These are phyloP conservation scores for Eupithecia pulchellata DNA, from an alignment of 2,888 invertebrate genomes.

Conservation along the genomic window DNA sequence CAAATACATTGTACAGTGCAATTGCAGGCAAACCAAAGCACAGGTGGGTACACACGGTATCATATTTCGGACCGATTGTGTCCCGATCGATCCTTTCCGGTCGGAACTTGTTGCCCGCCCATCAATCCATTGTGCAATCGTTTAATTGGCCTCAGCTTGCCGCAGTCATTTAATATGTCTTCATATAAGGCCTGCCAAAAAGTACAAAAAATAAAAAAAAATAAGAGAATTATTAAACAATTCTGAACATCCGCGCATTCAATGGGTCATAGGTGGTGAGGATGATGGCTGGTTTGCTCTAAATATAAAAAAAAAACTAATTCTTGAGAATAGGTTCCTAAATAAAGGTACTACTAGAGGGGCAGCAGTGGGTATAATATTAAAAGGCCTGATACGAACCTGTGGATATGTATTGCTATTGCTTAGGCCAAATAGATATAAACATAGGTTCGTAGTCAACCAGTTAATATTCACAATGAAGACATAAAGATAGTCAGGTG, in stretches of 20 bases:
- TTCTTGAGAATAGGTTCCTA: too few species aligned
- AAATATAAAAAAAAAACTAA: not conserved
- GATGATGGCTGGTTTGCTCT: conserved; percentile 16
- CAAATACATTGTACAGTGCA: conserved; percentile 11
- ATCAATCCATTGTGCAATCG: conserved; percentile 67
- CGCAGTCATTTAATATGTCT: conserved; percentile 80
- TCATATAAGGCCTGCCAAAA: conserved; percentile 67
- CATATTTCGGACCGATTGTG: conserved; percentile 71
- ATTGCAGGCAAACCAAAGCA: conserved; percentile 36
- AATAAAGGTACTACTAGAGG: too few species aligned
- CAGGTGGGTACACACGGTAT: conserved; percentile 76
- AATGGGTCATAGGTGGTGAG: conserved; percentile 38
- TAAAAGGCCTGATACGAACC: too few species aligned
- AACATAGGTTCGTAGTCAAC: too few species aligned
- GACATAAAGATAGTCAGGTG: too few species aligned
- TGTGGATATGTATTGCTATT: too few species aligned
- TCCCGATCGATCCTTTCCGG: conserved; percentile 79
- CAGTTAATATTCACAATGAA: too few species aligned
- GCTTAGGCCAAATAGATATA: too few species aligned
- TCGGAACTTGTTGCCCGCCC: conserved; percentile 81
- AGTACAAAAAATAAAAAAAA: conserved; percentile 60
- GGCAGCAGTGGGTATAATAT: too few species aligned
- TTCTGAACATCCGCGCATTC: conserved; percentile 75
- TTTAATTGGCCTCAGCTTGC: conserved; percentile 77
- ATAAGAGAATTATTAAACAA: conserved; percentile 53